Conservation (phyloP, 2,888 invertebrate species). For the Luperina nickerlii region DNA sequence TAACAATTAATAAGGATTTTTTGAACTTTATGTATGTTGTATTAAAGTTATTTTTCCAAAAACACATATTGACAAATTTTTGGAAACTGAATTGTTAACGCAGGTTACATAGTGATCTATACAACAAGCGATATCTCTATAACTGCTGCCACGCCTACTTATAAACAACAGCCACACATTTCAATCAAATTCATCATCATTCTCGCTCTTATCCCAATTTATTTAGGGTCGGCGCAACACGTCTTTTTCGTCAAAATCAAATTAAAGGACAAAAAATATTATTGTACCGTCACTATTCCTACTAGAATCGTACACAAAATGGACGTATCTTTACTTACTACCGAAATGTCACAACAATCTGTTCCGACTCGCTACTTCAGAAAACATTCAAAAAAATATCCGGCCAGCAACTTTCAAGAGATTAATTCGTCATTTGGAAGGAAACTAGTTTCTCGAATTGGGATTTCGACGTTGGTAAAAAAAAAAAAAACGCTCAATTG, state of each 20-base stretch:
- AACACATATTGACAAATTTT: background rate
- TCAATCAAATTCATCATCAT: background rate
- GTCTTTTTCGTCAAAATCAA: background rate
- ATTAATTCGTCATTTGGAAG: constrained; percentile 89
- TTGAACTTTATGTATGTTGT: too few relatives aligned
- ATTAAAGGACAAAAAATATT: constrained; percentile 27
- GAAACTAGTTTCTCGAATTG: constrained; percentile 80
- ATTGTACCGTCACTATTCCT: background rate
- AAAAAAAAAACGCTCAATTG: constrained; percentile 65
- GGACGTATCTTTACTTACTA: constrained; percentile 79
- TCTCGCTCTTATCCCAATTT: background rate
- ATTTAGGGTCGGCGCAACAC: background rate
- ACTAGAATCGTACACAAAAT: constrained; percentile 46
- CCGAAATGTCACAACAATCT: constrained; percentile 87
- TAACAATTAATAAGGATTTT: too few relatives aligned
- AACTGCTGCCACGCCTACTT: background rate
- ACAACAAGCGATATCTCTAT: constrained; percentile 1
- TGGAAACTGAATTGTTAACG: background rate
- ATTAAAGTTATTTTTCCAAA: background rate
- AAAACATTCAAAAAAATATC: constrained; percentile 78
- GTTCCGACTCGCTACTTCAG: constrained; percentile 82
- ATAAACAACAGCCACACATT: background rate
- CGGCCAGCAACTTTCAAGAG: constrained; percentile 83
- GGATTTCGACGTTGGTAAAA: constrained; percentile 67
- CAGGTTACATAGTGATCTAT: background rate